Conservation (phyloP, 1,140 invertebrate genomes). For the Gonioctena quinquepunctata region DNA sequence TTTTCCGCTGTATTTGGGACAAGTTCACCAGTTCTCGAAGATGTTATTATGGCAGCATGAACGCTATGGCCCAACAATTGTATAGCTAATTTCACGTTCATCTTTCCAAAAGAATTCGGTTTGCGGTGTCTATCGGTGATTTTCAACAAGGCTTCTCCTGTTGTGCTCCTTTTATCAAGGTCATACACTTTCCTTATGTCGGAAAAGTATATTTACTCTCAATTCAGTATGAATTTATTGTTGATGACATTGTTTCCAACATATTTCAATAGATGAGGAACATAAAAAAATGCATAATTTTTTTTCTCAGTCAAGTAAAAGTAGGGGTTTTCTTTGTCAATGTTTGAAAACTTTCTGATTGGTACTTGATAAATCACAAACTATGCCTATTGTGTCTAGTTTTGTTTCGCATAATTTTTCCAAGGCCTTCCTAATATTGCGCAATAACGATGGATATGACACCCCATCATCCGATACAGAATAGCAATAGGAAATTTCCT, state of each 20-base stretch:
- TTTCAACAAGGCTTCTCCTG: background rate
- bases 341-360: background rate
- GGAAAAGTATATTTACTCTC: background rate
- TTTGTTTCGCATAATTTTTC: no score
- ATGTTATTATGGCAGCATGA: background rate
- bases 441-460: no score
- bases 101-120: background rate
- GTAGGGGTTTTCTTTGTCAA: background rate
- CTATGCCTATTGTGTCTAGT: no score
- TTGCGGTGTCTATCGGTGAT: background rate
- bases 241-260: background rate
- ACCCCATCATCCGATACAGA: no score
- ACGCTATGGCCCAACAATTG: background rate
- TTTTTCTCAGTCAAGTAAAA: background rate
- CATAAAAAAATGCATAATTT: background rate
- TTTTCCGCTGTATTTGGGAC: no score
- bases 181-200: background rate
- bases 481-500: no score
- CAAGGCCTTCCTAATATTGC: no score
- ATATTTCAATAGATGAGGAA: background rate
- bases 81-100: background rate
- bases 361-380: no score
- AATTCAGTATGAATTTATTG: background rate
- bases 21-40: background rate
- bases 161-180: background rate